These are phyloP conservation scores for Ectropis crepuscularia DNA, from an alignment of 2,888 invertebrate genomes.

Conservation along the genomic window DNA sequence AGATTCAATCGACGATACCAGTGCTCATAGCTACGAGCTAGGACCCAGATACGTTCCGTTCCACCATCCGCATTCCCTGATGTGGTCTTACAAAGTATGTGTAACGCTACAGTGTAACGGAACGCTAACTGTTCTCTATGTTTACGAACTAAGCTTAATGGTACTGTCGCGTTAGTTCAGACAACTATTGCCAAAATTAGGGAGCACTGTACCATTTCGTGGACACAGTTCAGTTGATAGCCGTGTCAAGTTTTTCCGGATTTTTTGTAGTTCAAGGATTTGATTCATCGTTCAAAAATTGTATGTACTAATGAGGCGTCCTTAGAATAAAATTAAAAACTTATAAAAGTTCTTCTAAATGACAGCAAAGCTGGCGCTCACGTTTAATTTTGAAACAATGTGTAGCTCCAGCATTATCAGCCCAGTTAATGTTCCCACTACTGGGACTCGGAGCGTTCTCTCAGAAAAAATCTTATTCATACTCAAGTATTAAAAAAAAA, in stretches of 20 bases:
- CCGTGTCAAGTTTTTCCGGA: neutral
- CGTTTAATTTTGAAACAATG: too few relatives aligned
- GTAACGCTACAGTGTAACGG: constrained; percentile 56
- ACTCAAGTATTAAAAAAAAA: too few relatives aligned
- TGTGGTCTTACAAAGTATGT: constrained; percentile 33
- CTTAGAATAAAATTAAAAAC: too few relatives aligned
- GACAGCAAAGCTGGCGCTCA: too few relatives aligned
- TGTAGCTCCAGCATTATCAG: too few relatives aligned
- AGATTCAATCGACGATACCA: constrained; percentile 15
- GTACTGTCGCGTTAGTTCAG: constrained; percentile 46
- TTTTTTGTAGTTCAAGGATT: too few relatives aligned
- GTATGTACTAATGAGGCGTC: too few relatives aligned
- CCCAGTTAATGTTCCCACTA: too few relatives aligned
- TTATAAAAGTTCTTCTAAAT: too few relatives aligned
- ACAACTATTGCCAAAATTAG: constrained; percentile 43
- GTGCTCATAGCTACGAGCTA: constrained; percentile 4
- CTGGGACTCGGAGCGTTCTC: too few relatives aligned
- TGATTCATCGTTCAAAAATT: too few relatives aligned
- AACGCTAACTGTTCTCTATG: constrained; percentile 58
- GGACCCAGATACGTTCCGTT: constrained; percentile 39
- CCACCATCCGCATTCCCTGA: constrained; percentile 62
- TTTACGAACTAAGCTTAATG: constrained; percentile 63
- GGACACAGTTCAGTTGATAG: neutral
- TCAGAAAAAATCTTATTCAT: too few relatives aligned
- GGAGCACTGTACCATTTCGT: constrained; percentile 31